Evolutionary conservation across 2,888 invertebrate genomes (phyloP).

Genomic region (Lithodes maja): DNA sequence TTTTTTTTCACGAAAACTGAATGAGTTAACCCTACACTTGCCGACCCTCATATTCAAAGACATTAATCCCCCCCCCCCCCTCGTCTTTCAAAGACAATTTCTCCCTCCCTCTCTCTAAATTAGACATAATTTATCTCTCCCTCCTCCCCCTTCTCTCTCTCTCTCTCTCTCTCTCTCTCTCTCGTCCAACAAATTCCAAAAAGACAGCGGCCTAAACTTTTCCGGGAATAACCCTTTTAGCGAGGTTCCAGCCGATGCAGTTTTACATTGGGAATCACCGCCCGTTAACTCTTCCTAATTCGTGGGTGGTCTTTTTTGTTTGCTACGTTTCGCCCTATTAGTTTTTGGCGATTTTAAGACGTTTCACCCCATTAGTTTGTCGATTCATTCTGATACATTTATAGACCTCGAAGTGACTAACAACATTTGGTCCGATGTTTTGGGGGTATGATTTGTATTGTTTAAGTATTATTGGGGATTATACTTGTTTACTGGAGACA

Average conservation of each 20-base stretch:
- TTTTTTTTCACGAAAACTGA: no score
- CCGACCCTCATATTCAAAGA: no score
- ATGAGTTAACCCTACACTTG: no score
- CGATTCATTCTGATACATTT: no score
- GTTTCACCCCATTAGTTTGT: no score
- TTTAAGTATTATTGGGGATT: no score
- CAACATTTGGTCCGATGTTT: no score
- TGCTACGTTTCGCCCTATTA: no score
- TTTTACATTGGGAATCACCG: neutral
- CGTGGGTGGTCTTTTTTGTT: neutral
- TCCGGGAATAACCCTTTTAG: neutral
- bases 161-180: neutral
- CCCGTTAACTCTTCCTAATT: neutral
- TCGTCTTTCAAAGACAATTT: neutral
- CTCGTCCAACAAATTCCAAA: neutral
- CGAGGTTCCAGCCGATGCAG: neutral
- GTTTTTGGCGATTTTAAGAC: no score
- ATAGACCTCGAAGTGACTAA: no score
- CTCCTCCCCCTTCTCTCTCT: neutral
- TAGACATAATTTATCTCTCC: neutral
- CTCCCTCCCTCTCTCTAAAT: neutral
- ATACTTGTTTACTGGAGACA: no score
- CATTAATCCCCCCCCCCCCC: neutral
- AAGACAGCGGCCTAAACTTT: neutral
- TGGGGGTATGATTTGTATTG: no score